These are phyloP conservation scores for Dipodomys stephensi DNA, from an alignment of 2,113 vertebrate species.

Conservation along the genomic window DNA sequence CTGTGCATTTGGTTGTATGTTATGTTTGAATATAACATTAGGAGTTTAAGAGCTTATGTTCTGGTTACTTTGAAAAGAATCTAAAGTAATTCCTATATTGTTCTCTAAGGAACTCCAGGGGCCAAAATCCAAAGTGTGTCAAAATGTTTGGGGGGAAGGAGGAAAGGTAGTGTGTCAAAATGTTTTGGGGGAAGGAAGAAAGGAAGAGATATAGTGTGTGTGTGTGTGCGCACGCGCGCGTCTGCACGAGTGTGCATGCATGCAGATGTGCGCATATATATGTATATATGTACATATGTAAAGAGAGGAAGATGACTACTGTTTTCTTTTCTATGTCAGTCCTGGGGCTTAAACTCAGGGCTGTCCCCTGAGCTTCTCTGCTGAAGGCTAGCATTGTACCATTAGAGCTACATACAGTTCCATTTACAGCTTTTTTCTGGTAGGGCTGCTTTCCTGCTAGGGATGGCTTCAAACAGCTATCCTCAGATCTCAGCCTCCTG, in stretches of 20 bases:
- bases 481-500: background rate
- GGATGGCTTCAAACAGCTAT: no score
- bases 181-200: no score
- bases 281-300: background rate
- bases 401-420: no score
- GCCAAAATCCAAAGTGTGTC: background rate
- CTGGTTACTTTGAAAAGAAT: background rate
- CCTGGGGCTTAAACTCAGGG: no score
- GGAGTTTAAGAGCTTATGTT: background rate
- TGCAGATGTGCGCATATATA: no score
- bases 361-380: no score
- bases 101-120: background rate
- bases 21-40: background rate
- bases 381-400: no score
- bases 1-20: background rate
- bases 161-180: background rate
- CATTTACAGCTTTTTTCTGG: no score
- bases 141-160: background rate
- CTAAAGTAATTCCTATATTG: background rate
- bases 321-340: background rate
- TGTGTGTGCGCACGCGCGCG: background rate
- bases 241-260: fast-evolving
- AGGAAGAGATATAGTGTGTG: background rate
- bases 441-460: no score
- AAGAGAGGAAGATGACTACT: background rate